phyloP scores from a whole-genome alignment of 1,140 invertebrate species.

The Zophobas atratus region DNA sequence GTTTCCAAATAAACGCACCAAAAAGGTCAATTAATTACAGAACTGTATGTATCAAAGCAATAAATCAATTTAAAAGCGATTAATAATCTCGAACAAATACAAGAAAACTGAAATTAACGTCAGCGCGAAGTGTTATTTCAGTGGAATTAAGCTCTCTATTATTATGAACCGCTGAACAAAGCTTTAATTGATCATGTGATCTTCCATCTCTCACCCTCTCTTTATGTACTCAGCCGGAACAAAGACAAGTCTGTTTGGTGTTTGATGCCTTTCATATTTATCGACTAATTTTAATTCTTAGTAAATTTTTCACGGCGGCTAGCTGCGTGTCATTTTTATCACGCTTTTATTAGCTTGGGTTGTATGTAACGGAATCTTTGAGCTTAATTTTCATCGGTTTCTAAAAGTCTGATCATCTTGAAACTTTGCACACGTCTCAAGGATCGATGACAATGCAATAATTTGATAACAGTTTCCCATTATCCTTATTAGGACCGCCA shows the following conservation, averaged over 20 bases:
- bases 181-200: conserved; percentile 38
- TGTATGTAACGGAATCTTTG: no score
- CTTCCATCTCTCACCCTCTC: conserved; percentile 7
- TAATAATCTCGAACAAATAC: conserved; percentile 55
- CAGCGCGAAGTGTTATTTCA: conserved; percentile 35
- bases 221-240: neutral
- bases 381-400: no score
- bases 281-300: conserved; percentile 18
- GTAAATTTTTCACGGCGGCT: neutral
- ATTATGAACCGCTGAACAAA: conserved; percentile 21
- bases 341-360: neutral
- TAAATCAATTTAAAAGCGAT: conserved; percentile 57
- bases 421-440: no score
- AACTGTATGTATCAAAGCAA: conserved; percentile 47
- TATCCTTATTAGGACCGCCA: no score
- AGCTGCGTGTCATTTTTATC: neutral
- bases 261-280: neutral
- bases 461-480: no score
- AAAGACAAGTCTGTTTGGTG: conserved; percentile 30
- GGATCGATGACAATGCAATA: no score
- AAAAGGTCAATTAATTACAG: conserved; percentile 43
- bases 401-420: no score
- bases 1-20: conserved; percentile 37
- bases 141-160: conserved; percentile 39
- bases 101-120: conserved; percentile 42